These are phyloP conservation scores for Drosophila cardini DNA, from an alignment of 1,140 invertebrate genomes.

Conservation along the genomic window DNA sequence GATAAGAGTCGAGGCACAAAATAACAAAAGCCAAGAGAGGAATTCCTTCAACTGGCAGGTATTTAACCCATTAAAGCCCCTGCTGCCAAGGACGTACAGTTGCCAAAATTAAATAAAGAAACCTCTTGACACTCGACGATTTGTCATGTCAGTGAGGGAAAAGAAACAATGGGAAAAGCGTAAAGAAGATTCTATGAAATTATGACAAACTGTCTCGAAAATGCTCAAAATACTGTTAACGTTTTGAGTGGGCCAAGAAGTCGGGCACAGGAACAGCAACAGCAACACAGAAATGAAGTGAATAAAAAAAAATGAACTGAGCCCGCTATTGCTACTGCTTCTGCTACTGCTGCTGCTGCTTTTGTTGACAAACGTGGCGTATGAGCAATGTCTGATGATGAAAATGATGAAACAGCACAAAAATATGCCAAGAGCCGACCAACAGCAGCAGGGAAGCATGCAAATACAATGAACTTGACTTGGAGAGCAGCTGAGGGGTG, in stretches of 20 bases:
- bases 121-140: slow-evolving; percentile 70
- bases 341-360: slow-evolving; percentile 41
- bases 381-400: slow-evolving; percentile 79
- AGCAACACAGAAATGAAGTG: slow-evolving; percentile 20
- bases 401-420: slow-evolving; percentile 82
- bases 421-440: slow-evolving; percentile 59
- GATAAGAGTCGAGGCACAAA: slow-evolving; percentile 34
- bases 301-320: slow-evolving; percentile 57
- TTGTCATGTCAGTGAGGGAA: slow-evolving; percentile 65
- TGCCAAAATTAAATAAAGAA: slow-evolving; percentile 73
- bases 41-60: slow-evolving; percentile 27
- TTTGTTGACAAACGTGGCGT: slow-evolving; percentile 78
- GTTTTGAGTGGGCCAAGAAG: slow-evolving; percentile 61
- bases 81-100: slow-evolving; percentile 15
- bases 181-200: slow-evolving; percentile 73
- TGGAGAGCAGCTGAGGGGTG: slow-evolving; percentile 16
- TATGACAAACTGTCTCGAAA: slow-evolving; percentile 83
- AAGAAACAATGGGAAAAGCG: slow-evolving; percentile 5
- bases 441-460: slow-evolving; percentile 41
- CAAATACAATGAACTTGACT: slow-evolving; percentile 81
- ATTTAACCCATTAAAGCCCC: slow-evolving; percentile 66
- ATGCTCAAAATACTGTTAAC: slow-evolving; percentile 82
- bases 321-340: slow-evolving; percentile 14
- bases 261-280: slow-evolving; percentile 26
- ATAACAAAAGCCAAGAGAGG: not conserved